These are phyloP conservation scores for Dione juno DNA, from an alignment of 2,888 invertebrate species.

Conservation along the genomic window DNA sequence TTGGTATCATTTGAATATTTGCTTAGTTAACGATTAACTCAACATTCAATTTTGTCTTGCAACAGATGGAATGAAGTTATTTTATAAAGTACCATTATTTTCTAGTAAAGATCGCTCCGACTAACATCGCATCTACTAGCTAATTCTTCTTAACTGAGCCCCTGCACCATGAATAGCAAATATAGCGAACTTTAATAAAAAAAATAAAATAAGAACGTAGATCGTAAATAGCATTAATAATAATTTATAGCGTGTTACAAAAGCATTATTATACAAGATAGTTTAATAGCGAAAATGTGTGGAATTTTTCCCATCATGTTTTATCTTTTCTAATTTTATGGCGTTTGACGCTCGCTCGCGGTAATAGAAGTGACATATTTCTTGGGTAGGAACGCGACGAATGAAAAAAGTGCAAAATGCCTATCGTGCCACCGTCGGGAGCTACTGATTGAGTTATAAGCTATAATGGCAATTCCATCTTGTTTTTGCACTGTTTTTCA, in stretches of 20 bases:
- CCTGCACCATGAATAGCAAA: not conserved
- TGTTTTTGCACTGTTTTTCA: conserved; percentile 79
- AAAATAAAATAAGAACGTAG: not conserved
- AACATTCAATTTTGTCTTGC: not conserved
- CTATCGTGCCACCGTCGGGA: conserved; percentile 63
- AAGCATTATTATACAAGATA: conserved; percentile 27
- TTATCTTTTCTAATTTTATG: conserved; percentile 62
- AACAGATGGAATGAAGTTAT: not conserved
- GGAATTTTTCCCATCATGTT: conserved; percentile 64
- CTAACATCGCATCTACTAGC: not conserved
- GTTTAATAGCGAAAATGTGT: conserved; percentile 50
- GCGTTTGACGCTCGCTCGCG: conserved; percentile 56
- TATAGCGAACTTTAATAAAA: not conserved
- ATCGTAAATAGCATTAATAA: conserved; percentile 28
- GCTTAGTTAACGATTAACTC: not conserved
- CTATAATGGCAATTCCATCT: conserved; percentile 78
- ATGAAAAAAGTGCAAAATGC: conserved; percentile 79
- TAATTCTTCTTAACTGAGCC: not conserved
- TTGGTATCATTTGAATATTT: not conserved
- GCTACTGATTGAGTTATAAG: conserved; percentile 81
- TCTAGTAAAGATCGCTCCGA: not conserved
- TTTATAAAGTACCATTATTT: not conserved
- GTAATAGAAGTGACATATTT: conserved; percentile 63
- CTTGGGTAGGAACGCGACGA: conserved; percentile 67
- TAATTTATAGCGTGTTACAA: conserved; percentile 36